Percentiles rank a stretch among this genome's conserved stretches.
Conservation (phyloP, 2,888 invertebrate genomes). For the Epinotia ramella region DNA sequence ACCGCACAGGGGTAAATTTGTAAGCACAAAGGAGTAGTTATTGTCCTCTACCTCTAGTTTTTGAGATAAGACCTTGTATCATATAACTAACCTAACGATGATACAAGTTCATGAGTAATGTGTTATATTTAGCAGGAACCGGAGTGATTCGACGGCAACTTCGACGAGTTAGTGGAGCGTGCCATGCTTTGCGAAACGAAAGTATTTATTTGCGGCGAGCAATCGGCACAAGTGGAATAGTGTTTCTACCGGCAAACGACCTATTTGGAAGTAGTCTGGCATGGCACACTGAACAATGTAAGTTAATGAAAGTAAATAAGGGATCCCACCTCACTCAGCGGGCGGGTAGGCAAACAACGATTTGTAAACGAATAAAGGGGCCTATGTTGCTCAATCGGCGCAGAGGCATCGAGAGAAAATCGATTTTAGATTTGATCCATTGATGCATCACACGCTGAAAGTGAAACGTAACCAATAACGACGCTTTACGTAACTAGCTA, state of each 20-base stretch:
- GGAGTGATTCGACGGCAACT: conserved; percentile 32
- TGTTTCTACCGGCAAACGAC: conserved; percentile 32
- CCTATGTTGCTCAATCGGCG: neutral
- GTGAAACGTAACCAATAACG: conserved; percentile 17
- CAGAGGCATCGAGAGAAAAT: neutral
- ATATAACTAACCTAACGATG: neutral
- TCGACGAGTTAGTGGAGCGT: conserved; percentile 43
- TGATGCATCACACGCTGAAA: neutral
- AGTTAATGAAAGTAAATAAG: conserved; percentile 12
- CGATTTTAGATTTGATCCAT: conserved; percentile 21
- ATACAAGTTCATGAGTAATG: conserved; percentile 30
- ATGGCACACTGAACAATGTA: conserved; percentile 2
- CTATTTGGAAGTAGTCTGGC: conserved; percentile 9
- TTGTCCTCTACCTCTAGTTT: neutral
- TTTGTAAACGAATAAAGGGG: neutral
- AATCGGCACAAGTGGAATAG: conserved; percentile 20
- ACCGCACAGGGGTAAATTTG: conserved; percentile 25
- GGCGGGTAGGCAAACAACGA: neutral
- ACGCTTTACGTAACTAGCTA: conserved; percentile 25
- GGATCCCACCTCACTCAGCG: conserved; percentile 16
- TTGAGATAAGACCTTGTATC: neutral
- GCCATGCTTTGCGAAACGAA: conserved; percentile 41
- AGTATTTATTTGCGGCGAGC: conserved; percentile 41
- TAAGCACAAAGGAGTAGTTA: neutral
- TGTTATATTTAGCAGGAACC: conserved; percentile 37